Conservation (phyloP, 2,797 vertebrate genomes). For the Peromyscus melanophrys region DNA sequence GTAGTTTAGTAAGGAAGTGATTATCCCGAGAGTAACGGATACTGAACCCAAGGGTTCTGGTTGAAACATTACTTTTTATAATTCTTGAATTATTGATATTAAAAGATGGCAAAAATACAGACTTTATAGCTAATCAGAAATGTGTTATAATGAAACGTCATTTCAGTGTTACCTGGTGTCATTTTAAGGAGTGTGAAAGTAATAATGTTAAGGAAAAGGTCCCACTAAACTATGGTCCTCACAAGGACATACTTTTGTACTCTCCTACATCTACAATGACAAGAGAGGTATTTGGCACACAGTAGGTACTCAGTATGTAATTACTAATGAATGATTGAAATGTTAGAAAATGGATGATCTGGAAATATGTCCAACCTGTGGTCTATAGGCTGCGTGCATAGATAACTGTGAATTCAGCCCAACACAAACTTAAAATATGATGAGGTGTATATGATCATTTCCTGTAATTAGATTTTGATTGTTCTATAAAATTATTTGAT, state of each 20-base stretch:
- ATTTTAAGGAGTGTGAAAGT: not conserved
- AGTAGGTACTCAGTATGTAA: not conserved
- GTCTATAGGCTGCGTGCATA: not conserved
- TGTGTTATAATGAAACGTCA: not conserved
- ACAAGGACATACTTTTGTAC: not conserved
- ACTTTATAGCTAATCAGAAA: not conserved
- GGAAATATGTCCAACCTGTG: not conserved
- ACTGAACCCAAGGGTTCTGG: not conserved
- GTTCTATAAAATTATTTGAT: not conserved
- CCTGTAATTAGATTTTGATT: not conserved
- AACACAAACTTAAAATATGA: not conserved
- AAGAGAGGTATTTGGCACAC: not conserved
- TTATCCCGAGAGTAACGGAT: not conserved
- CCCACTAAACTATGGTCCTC: not conserved
- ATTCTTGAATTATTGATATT: not conserved
- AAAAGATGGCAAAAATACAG: not conserved
- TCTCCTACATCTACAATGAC: not conserved
- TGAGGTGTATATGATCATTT: not conserved
- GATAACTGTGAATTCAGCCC: not conserved
- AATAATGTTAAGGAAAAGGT: not conserved
- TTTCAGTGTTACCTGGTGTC: not conserved
- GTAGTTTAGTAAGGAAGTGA: not conserved
- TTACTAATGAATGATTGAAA: not conserved
- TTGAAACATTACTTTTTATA: not conserved
- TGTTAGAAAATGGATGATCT: not conserved